These are phyloP conservation scores for Acleris holmiana DNA, from an alignment of 2,888 invertebrate species.

Conservation along the genomic window DNA sequence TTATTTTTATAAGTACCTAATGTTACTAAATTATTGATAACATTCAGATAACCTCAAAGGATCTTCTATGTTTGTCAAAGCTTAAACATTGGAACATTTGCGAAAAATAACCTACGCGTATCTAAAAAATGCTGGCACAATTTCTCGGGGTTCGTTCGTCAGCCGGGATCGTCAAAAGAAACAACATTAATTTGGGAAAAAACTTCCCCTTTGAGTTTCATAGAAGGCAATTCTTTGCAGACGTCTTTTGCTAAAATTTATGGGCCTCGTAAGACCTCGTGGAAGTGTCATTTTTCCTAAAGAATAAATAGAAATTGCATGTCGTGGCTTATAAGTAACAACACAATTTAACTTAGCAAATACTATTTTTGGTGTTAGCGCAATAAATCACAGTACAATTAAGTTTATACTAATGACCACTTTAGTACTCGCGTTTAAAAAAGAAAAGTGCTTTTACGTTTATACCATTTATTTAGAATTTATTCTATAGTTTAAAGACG, in stretches of 20 bases:
- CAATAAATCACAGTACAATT: too few species aligned
- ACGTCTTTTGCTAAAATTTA: constrained; percentile 27
- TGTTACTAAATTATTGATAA: background rate
- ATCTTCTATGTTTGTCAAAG: background rate
- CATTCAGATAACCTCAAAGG: background rate
- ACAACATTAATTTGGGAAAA: constrained; percentile 32
- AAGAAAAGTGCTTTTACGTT: too few species aligned
- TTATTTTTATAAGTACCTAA: too few species aligned
- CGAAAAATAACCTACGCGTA: constrained; percentile 6
- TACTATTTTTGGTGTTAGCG: background rate
- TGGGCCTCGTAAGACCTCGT: constrained; percentile 21
- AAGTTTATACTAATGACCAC: too few species aligned
- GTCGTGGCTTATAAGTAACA: background rate
- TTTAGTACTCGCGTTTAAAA: too few species aligned
- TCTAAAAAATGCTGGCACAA: constrained; percentile 21
- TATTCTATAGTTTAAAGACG: too few species aligned
- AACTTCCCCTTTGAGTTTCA: constrained; percentile 34
- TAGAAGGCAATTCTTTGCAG: constrained; percentile 33
- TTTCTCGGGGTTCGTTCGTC: constrained; percentile 19
- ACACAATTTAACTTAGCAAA: background rate
- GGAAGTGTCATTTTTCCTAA: constrained; percentile 29
- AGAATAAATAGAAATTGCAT: constrained; percentile 29
- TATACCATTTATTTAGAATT: too few species aligned
- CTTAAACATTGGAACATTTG: constrained; percentile 6
- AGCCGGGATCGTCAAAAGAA: constrained; percentile 25